Percentiles rank a stretch among this genome's conserved stretches.
phyloP scores from a whole-genome alignment of 2,888 invertebrate genomes.

The Papilio protenor region DNA sequence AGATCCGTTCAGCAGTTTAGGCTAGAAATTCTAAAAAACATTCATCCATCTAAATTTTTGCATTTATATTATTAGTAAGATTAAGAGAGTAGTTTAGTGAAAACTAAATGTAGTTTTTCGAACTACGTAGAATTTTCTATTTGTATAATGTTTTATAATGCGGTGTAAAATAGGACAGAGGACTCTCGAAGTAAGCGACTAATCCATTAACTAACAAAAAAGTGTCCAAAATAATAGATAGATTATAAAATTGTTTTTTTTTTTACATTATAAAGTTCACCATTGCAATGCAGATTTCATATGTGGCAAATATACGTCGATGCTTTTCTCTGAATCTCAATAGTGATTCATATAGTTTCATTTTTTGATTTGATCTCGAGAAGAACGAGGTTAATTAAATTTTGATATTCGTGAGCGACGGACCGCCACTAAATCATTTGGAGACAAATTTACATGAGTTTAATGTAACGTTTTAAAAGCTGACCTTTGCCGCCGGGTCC shows the following conservation, averaged over 20 bases:
- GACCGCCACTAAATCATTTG: conserved; percentile 11
- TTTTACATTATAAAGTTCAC: too few species aligned
- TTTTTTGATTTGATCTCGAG: conserved; percentile 1
- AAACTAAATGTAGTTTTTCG: neutral
- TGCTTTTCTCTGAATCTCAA: neutral
- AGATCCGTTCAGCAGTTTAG: too few species aligned
- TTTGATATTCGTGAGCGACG: conserved; percentile 30
- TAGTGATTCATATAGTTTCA: conserved; percentile 13
- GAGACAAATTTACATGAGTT: conserved; percentile 25
- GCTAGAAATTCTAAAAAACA: too few species aligned
- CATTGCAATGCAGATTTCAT: neutral
- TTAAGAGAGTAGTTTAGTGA: neutral
- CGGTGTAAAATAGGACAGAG: neutral
- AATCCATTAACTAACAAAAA: neutral
- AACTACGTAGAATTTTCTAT: neutral
- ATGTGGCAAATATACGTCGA: neutral
- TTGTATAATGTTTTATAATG: neutral
- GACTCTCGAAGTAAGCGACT: neutral
- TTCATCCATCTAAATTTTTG: too few species aligned
- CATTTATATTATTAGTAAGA: too few species aligned
- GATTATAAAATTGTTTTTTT: too few species aligned
- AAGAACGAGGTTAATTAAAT: conserved; percentile 37
- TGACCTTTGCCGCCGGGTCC: conserved; percentile 31
- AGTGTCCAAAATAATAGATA: too few species aligned
- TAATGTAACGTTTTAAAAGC: conserved; percentile 24